Evolutionary conservation across 2,113 vertebrate genomes (phyloP).

Genomic region (Rhinoderma darwinii): DNA sequence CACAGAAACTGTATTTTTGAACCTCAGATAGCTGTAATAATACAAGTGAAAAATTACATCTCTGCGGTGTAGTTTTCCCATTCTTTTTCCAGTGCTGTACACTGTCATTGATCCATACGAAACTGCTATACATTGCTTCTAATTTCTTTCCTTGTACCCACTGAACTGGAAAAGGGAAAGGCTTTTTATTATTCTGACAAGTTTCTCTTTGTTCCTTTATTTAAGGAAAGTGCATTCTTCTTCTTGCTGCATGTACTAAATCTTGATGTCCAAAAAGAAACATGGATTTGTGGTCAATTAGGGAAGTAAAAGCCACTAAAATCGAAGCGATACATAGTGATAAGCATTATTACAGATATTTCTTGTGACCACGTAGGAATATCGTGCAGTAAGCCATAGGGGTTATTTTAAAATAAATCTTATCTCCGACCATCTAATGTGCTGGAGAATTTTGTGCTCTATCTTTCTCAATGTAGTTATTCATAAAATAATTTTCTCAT

Average conservation of each 20-base stretch:
- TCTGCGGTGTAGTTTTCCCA: background rate
- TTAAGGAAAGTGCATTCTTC: conserved; percentile 11
- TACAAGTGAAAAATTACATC: background rate
- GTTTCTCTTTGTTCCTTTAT: conserved; percentile 25
- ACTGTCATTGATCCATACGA: conserved; percentile 44
- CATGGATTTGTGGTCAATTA: conserved; percentile 7
- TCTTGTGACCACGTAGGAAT: background rate
- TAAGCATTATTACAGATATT: background rate
- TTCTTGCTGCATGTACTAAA: conserved; percentile 1
- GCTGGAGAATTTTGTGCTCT: background rate
- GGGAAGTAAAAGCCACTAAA: background rate
- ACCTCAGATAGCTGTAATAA: conserved; percentile 16
- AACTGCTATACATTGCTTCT: conserved; percentile 46
- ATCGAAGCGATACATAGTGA: background rate
- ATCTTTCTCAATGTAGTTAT: background rate
- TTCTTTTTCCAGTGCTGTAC: conserved; percentile 7
- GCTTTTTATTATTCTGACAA: conserved; percentile 45
- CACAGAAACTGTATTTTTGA: background rate
- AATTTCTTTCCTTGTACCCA: conserved; percentile 41
- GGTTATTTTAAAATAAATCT: background rate
- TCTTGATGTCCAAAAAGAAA: conserved; percentile 26
- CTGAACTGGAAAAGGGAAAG: conserved; percentile 44
- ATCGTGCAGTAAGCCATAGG: background rate
- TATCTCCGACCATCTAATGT: background rate
- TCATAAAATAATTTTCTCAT: conserved; percentile 7